Evolutionary conservation across 2,113 vertebrate species (phyloP), one percentile per base, ranked within the genome.

Genomic region (Pelusios castaneus): DNA sequence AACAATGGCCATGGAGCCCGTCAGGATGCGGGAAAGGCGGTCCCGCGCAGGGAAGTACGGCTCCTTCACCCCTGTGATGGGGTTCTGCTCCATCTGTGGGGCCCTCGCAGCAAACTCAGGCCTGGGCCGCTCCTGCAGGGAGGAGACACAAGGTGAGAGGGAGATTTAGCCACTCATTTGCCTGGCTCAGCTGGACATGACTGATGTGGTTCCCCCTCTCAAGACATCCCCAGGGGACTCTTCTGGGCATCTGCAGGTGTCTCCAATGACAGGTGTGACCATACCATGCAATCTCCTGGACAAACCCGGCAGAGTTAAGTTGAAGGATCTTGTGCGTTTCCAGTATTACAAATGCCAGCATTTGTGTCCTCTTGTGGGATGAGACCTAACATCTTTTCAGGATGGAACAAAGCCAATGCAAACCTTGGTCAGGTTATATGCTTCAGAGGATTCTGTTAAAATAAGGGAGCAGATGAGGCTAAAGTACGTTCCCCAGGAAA

Each of bases 61-160:
- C 89, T 98, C 98, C 94, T 98, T 98, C 54, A 98, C 95, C 7
- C 98, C 98, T 0, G 98, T 98, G 93, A 98, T 95, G 21, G 98
- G 98, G 90, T 98, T 98, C 49, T 97, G 95, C 91, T 98, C 98
- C 98, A 98, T 98, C 5, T 93, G 93, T 0, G 97, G 98, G 2
- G 98, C 98, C 97, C 97, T 98, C 43, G 98, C 98, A 6, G 97
- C 98, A 96, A 98, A 98, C 92, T 98, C 98, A 4, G 98, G 98
- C 5, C 97, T 96, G 10, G 98, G 98, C 25, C 98, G 97, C 56
- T 98, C 97, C 98, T 98, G 76, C 49, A 79, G 31, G 19, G 55
- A 38, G 25, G 81, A 63, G 87, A 10, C 55, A 24, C 54, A 0
- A 82, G 47, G 54, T 25, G 34, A 5, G 80, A 9, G 34, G 63